These are phyloP conservation scores for Semotilus atromaculatus DNA, from an alignment of 2,797 vertebrate species.

Conservation along the genomic window DNA sequence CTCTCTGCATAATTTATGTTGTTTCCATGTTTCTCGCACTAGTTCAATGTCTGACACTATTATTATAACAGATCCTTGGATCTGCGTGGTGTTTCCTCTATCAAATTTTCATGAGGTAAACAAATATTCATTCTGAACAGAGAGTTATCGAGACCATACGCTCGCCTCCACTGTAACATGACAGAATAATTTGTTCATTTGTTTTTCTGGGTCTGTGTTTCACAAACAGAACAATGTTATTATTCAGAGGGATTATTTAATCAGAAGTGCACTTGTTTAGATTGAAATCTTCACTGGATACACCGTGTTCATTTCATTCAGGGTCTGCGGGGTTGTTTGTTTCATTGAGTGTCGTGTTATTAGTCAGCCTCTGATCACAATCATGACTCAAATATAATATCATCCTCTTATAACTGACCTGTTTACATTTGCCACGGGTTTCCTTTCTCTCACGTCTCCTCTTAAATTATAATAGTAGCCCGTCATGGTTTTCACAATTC, in stretches of 20 bases:
- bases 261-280: neutral
- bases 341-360: neutral
- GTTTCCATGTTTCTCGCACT: neutral
- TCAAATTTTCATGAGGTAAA: slow-evolving; percentile 19
- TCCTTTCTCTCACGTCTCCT: too few species aligned
- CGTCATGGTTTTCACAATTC: too few species aligned
- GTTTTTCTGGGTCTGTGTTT: slow-evolving; percentile 3
- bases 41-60: slow-evolving; percentile 24
- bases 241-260: neutral
- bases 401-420: neutral
- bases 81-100: neutral
- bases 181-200: neutral
- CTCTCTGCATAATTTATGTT: slow-evolving; percentile 15
- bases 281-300: neutral
- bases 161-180: neutral
- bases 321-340: neutral
- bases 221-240: neutral
- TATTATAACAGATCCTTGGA: neutral
- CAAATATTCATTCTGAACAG: slow-evolving; percentile 1
- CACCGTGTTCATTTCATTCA: neutral
- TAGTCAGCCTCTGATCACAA: neutral
- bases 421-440: neutral
- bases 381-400: slow-evolving; percentile 11
- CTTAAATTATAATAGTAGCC: too few species aligned
- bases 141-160: neutral